phyloP scores from a whole-genome alignment of 2,113 vertebrate species.

The Forbesichthys papilliferus region DNA sequence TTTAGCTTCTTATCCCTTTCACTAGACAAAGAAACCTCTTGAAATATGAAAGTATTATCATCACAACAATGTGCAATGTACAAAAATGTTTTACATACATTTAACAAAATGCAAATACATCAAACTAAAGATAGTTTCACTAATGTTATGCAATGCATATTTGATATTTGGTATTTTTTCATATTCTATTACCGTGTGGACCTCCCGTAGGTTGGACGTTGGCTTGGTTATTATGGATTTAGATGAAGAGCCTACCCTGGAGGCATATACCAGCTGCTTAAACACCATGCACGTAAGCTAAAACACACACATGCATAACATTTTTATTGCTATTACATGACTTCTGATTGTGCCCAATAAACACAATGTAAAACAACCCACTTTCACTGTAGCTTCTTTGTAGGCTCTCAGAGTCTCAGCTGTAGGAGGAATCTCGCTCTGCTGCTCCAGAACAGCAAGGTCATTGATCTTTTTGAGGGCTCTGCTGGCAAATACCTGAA shows the following conservation, averaged over 20 bases:
- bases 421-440: constrained; percentile 58
- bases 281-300: constrained; percentile 92
- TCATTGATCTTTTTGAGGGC: constrained; percentile 87
- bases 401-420: constrained; percentile 76
- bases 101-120: neutral
- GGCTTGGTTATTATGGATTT: constrained; percentile 71
- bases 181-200: constrained; percentile 70
- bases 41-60: too few species aligned
- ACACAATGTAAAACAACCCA: neutral
- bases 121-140: neutral
- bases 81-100: neutral
- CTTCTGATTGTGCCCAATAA: neutral
- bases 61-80: too few species aligned
- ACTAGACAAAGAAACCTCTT: too few species aligned
- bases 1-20: too few species aligned
- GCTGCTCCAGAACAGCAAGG: constrained; percentile 80
- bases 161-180: neutral
- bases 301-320: constrained; percentile 24
- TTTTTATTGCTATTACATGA: neutral
- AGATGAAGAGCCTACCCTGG: constrained; percentile 70
- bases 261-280: constrained; percentile 85
- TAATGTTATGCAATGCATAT: neutral
- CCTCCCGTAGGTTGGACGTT: constrained; percentile 77
- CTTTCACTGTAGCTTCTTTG: constrained; percentile 89
- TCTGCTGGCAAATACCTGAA: constrained; percentile 88